Evolutionary conservation across 2,888 invertebrate species (phyloP), one percentile per base, ranked within the genome.

Genomic region (Idaea dimidiata): DNA sequence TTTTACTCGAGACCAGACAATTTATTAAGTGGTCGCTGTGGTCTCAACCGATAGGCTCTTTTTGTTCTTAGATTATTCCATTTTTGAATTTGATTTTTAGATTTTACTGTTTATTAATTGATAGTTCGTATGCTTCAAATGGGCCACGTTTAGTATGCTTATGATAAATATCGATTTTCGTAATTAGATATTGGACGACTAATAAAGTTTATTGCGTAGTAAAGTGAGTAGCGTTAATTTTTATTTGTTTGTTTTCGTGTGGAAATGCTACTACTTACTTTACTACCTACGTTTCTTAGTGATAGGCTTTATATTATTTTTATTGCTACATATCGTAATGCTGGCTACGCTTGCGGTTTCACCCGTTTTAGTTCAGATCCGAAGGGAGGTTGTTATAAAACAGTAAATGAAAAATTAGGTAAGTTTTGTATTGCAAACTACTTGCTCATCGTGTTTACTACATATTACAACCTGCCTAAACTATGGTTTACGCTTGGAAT

Each of bases 1-100:
- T 84, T 85, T 83, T 80, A 78, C 75, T 72, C 72, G 74, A 76
- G 77, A 73, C 69, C 81, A 77, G 77, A 85, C 86, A 87, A 87
- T 88, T 87, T 89, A 90, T 89, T 87, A 85, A 86, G 86, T 85
- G 84, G 85, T 84, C 81, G 72, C 77, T 73, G 80, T 77, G 75
- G 74, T 74, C 76, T 10, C 43, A 43, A 43, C 10, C 43, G 43
- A 43, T 43, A 43, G 43, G 5, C 77, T 79, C 77, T 74, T 72
- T 77, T 80, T 77, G 77, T 80, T 79, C 75, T 75, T 76, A 24
- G 24, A 24, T 24, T 24, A 73, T 74, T 77, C 73, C 78, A 70
- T 73, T 74, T 59, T 73, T 79, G 79, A 83, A 81, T 78, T 78
- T 75, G 76, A 70, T 74, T 78, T 76, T 77, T 76, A 79, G 78